Conservation (phyloP, 2,113 vertebrate species). For the Tor tambroides region DNA sequence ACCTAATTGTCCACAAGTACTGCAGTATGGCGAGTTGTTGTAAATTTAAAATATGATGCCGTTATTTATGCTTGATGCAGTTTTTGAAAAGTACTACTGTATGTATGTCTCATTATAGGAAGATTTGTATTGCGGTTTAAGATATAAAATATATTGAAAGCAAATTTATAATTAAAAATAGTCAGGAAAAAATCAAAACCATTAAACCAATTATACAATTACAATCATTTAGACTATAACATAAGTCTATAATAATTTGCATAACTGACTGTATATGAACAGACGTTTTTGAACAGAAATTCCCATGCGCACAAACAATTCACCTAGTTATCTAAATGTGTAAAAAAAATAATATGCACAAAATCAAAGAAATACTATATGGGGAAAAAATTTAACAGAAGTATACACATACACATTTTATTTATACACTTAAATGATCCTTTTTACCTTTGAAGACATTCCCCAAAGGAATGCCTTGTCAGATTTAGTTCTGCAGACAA, state of each 20-base stretch:
- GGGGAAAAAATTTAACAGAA: background rate
- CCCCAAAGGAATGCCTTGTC: background rate
- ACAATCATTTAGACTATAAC: background rate
- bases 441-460: background rate
- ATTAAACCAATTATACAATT: background rate
- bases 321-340: background rate
- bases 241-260: background rate
- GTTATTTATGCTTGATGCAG: too few relatives aligned
- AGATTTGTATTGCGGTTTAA: too few relatives aligned
- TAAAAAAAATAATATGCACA: background rate
- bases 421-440: background rate
- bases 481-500: background rate
- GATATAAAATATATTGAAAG: too few relatives aligned
- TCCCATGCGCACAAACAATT: background rate
- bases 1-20: too few relatives aligned
- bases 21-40: too few relatives aligned
- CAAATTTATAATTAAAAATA: too few relatives aligned
- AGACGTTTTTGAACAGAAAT: background rate
- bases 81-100: too few relatives aligned
- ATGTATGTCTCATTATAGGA: too few relatives aligned
- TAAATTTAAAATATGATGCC: too few relatives aligned
- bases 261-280: background rate
- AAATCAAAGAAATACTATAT: background rate
- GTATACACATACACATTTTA: background rate
- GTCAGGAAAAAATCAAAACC: too few relatives aligned